Evolutionary conservation across 2,888 invertebrate species (phyloP).

Genomic region (Andrena trimmerana): DNA sequence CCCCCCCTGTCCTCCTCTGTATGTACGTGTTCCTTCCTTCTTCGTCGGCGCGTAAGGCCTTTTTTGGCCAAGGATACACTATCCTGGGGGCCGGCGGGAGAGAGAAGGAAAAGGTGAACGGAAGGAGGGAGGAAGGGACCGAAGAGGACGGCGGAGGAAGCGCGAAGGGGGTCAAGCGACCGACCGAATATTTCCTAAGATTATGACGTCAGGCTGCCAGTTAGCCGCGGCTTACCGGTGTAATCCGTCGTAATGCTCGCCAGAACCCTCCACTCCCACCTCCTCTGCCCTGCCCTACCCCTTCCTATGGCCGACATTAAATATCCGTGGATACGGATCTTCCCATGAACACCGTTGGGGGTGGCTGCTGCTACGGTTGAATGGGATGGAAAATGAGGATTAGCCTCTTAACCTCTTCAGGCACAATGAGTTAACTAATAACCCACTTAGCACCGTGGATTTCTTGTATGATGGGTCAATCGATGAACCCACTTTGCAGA

Average conservation of each 20-base stretch:
- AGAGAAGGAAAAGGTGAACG: constrained; percentile 32
- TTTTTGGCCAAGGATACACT: constrained; percentile 54
- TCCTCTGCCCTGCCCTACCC: not conserved
- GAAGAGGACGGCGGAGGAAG: constrained; percentile 46
- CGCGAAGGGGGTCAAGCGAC: constrained; percentile 67
- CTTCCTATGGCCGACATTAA: constrained; percentile 49
- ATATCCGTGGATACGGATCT: constrained; percentile 42
- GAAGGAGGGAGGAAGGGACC: constrained; percentile 26
- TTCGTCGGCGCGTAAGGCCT: constrained; percentile 13
- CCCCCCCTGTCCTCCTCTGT: not conserved
- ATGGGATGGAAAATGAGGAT: constrained; percentile 6
- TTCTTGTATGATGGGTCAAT: no score
- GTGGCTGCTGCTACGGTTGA: constrained; percentile 1
- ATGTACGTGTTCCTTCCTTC: constrained; percentile 2
- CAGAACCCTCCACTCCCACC: constrained; percentile 50
- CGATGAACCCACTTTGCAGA: no score
- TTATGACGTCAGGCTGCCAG: constrained; percentile 85
- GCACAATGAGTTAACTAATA: not conserved
- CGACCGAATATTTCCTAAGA: constrained; percentile 83
- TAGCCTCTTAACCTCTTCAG: not conserved
- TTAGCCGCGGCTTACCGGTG: constrained; percentile 83
- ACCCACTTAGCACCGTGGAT: no score
- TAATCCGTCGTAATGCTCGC: constrained; percentile 83
- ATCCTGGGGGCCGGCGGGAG: constrained; percentile 21
- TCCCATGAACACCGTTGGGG: constrained; percentile 16